phyloP scores from a whole-genome alignment of 2,888 invertebrate genomes.

The Celastrina argiolus region DNA sequence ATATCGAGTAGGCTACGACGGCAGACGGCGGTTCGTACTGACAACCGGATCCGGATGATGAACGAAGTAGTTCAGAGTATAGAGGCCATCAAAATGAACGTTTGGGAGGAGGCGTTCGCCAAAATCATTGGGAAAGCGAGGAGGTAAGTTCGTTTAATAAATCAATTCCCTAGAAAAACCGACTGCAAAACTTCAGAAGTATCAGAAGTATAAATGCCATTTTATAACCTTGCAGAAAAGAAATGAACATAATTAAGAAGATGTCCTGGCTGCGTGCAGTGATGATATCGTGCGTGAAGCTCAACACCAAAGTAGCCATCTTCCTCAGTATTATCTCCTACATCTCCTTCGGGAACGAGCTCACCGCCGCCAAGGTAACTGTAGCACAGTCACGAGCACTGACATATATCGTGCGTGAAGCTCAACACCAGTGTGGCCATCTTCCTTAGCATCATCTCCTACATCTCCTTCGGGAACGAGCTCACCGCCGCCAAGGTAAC shows the following conservation, averaged over 20 bases:
- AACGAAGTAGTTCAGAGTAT: slow-evolving; percentile 92
- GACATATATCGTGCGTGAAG: slow-evolving; percentile 81
- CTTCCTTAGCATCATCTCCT: slow-evolving; percentile 85
- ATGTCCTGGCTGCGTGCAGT: slow-evolving; percentile 83
- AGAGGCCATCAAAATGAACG: slow-evolving; percentile 92
- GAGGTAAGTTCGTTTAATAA: slow-evolving; percentile 62
- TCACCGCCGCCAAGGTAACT: slow-evolving; percentile 81
- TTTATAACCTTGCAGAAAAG: slow-evolving; percentile 71
- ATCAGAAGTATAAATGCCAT: slow-evolving; percentile 25
- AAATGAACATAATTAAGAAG: slow-evolving; percentile 82
- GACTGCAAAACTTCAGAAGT: no score
- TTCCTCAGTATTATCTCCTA: slow-evolving; percentile 85
- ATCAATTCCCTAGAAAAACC: no score
- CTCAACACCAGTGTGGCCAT: slow-evolving; percentile 88
- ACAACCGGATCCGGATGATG: slow-evolving; percentile 91
- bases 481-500: slow-evolving; percentile 86
- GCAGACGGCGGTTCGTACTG: slow-evolving; percentile 87
- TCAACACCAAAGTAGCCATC: slow-evolving; percentile 87
- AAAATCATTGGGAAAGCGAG: slow-evolving; percentile 84
- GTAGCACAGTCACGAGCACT: background rate
- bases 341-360: slow-evolving; percentile 78
- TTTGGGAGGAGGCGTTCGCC: slow-evolving; percentile 90
- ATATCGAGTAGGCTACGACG: slow-evolving; percentile 81
- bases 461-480: slow-evolving; percentile 79
- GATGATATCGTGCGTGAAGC: slow-evolving; percentile 84